These are phyloP conservation scores for Globia sparganii DNA, from an alignment of 2,888 invertebrate species.

Conservation along the genomic window DNA sequence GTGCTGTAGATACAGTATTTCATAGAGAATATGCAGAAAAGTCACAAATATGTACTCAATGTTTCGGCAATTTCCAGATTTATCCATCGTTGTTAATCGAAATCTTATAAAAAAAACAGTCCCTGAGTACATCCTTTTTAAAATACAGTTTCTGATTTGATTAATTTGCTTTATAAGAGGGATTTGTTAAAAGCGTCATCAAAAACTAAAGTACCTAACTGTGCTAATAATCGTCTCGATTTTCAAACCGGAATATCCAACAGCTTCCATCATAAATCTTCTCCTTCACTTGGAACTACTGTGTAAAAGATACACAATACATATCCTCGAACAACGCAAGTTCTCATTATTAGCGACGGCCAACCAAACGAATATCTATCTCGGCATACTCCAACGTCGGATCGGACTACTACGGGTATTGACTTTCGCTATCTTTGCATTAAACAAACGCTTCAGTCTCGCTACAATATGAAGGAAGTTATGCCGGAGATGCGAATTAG, in stretches of 20 bases:
- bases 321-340: neutral
- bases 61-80: too few relatives aligned
- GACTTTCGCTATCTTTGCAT: conserved; percentile 4
- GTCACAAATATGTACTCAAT: too few relatives aligned
- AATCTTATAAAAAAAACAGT: too few relatives aligned
- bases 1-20: too few relatives aligned
- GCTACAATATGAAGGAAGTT: neutral
- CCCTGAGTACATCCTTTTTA: neutral
- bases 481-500: conserved; percentile 4
- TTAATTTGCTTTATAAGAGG: neutral
- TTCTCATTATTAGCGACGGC: conserved; percentile 13
- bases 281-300: neutral
- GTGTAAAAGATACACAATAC: conserved; percentile 8
- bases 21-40: too few relatives aligned
- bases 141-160: neutral
- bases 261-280: neutral
- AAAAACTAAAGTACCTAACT: neutral
- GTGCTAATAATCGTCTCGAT: neutral
- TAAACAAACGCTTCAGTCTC: conserved; percentile 8
- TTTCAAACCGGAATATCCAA: neutral
- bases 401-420: conserved; percentile 17
- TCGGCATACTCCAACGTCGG: conserved; percentile 5
- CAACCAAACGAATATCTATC: conserved; percentile 3
- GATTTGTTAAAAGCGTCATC: neutral
- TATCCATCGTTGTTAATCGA: neutral